A percentile compares a stretch with the other conserved stretches of the same genome.
Conservation (phyloP, 2,888 invertebrate species). For the Rambutsinella grinnellia region DNA sequence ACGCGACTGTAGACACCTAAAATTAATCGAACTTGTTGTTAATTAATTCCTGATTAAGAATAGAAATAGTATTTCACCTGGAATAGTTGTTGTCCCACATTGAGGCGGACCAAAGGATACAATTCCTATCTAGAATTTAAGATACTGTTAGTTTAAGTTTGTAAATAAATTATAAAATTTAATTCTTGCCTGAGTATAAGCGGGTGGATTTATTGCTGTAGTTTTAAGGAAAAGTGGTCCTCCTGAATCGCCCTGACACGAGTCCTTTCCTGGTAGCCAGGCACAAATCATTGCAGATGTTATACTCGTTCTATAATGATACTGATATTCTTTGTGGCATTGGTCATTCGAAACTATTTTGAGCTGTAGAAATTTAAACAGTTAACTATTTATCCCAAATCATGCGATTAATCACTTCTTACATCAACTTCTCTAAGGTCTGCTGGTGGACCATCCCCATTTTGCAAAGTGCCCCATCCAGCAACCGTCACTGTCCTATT, state of each 20-base stretch:
- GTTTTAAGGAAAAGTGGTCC: conserved; percentile 46
- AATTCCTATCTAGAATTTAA: conserved; percentile 43
- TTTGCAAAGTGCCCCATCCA: conserved; percentile 55
- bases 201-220: conserved; percentile 22
- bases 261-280: conserved; percentile 50
- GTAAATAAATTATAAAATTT: neutral
- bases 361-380: conserved; percentile 28
- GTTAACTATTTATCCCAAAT: neutral
- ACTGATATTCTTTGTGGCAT: conserved; percentile 44
- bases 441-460: conserved; percentile 50
- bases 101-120: conserved; percentile 55
- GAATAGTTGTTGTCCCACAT: conserved; percentile 47
- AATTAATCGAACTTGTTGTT: neutral
- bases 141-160: neutral
- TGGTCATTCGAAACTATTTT: conserved; percentile 41
- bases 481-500: conserved; percentile 52
- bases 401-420: neutral
- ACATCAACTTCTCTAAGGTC: conserved; percentile 58
- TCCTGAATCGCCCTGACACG: conserved; percentile 43
- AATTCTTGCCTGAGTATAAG: conserved; percentile 35
- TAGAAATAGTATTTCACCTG: conserved; percentile 9
- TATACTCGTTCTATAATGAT: conserved; percentile 43
- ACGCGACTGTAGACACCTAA: conserved; percentile 59
- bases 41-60: neutral
- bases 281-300: conserved; percentile 55